Percentiles rank a stretch among this genome's conserved stretches.
Conservation (phyloP, 2,797 vertebrate species). For the Spinibarbus caldwelli region DNA sequence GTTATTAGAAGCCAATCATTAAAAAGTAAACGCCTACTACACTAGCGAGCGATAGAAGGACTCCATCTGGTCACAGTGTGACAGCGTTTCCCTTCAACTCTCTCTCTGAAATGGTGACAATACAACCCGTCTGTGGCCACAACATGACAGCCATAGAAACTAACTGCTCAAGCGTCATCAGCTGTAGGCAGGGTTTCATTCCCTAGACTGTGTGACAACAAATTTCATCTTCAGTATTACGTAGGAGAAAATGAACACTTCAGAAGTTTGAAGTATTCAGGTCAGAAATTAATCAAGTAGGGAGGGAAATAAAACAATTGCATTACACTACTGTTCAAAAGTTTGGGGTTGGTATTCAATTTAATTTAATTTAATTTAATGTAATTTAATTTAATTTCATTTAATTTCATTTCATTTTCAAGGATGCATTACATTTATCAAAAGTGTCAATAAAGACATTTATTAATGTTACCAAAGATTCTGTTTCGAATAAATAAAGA, state of each 20-base stretch:
- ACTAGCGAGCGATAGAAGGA: not conserved
- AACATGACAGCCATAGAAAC: slow-evolving; percentile 34
- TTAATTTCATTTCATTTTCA: no score
- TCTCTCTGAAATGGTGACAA: slow-evolving; percentile 45
- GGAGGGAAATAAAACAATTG: no score
- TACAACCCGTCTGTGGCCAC: slow-evolving; percentile 36
- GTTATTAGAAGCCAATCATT: not conserved
- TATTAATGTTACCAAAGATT: no score
- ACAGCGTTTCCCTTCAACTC: slow-evolving; percentile 42
- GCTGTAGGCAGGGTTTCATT: not conserved
- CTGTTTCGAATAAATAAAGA: no score
- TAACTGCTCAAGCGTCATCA: not conserved
- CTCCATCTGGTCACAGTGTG: slow-evolving; percentile 45
- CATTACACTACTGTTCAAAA: no score
- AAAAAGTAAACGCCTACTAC: slow-evolving; percentile 13
- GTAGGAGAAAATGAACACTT: not conserved
- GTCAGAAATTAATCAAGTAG: not conserved
- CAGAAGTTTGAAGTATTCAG: not conserved
- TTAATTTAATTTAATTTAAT: no score
- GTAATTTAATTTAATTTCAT: no score
- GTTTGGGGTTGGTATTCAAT: no score
- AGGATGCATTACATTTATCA: not conserved
- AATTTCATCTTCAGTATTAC: not conserved
- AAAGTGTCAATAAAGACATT: no score
- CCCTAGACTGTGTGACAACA: not conserved